Base-by-base conservation (phyloP, 2,797 vertebrate species). In the Danionella dracula region DNA sequence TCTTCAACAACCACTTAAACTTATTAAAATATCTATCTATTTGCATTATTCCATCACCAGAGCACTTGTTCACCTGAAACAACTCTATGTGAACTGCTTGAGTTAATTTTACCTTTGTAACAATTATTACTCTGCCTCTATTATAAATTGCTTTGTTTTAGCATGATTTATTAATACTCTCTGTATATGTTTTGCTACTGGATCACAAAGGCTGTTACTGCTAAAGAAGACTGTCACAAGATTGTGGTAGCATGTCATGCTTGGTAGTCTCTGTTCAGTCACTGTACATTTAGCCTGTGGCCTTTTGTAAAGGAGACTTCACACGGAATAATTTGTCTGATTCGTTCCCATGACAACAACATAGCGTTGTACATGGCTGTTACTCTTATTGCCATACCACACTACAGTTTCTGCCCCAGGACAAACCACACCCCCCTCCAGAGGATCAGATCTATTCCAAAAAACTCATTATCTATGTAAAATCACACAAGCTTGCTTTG, bases 281-380 rank as follows among this genome's bases (percentile, higher is more conserved):
- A 27, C 63, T 67, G 65, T 63, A 41, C 57, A 13, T 58, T 76
- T 67, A 35, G 40, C 64, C 23, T 9, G 5, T 66, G 65, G 60
- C 62, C 68, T 68, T 61, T 72, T 66, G 49, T 67, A 62, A 58
- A 59, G 38, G 23, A 46, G 42, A 70, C 66, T 54, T 74, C 69
- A 70, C 72, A 69, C 51, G 45, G 42, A 66, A 45, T 46, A 27
- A 17, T 66, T 60, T 13, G 49, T 60, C 54, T 46, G 62, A 67
- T 67, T 50, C 29, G 72, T 77, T 77, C 70, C 76, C 66, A 40
- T 74, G 76, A 70, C 60, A 77, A 77, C 70, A 67, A 64, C 50
- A 62, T 72, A 72, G 69, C 46, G 53, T 19, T 46, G 45, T 53
- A 53, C 45, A 16, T 2, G 57, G 15, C 41, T 67, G 41, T 20